Percentiles rank a stretch among this genome's conserved stretches.
Evolutionary conservation across 2,113 vertebrate species (phyloP).

Genomic region (Neolamprologus falcicula): DNA sequence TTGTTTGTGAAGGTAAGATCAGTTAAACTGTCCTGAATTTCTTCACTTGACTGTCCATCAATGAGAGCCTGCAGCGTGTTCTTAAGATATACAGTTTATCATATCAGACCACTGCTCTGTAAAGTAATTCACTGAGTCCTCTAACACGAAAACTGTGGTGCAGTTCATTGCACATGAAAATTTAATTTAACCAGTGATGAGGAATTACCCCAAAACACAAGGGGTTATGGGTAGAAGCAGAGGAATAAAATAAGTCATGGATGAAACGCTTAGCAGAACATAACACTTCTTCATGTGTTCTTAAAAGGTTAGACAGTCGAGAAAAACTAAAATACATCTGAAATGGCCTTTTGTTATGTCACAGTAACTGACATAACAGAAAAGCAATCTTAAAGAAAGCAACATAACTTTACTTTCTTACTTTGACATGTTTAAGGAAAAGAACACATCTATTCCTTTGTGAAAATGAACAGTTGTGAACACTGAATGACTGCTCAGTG

Average conservation of each 20-base stretch:
- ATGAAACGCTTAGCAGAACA: not conserved
- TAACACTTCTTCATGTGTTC: not conserved
- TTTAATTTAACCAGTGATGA: not conserved
- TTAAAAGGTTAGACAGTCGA: not conserved
- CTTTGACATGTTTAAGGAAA: not conserved
- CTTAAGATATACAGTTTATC: not conserved
- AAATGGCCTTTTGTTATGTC: not conserved
- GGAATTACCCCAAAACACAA: not conserved
- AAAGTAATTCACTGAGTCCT: not conserved
- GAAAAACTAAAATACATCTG: not conserved
- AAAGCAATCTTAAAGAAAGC: not conserved
- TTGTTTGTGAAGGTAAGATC: not conserved
- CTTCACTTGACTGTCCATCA: not conserved
- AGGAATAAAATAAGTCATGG: not conserved
- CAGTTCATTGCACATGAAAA: not conserved
- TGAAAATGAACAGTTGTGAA: not conserved
- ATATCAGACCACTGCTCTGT: not conserved
- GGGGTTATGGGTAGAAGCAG: not conserved
- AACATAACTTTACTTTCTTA: not conserved
- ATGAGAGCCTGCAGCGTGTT: not conserved
- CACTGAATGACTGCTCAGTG: not conserved
- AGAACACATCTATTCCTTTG: not conserved
- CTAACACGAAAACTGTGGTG: not conserved
- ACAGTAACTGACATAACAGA: not conserved
- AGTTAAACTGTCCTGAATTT: not conserved